Base-by-base conservation (phyloP, 1,140 invertebrate species). In the Archegozetes longisetosus region DNA sequence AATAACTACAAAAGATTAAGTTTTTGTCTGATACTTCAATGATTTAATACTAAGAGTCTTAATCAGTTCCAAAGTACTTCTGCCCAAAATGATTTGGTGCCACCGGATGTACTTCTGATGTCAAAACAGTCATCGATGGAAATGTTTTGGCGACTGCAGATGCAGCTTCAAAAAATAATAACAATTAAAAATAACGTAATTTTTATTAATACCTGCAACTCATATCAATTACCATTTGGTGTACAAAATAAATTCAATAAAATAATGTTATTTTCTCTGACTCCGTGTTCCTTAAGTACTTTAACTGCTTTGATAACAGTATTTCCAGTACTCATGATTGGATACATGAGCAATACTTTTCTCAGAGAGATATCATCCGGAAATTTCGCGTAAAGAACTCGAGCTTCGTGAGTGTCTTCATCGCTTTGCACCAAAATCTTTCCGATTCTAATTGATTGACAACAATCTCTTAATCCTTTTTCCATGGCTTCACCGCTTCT, bases 41-140 rank as follows among this genome's bases (percentile, higher is more conserved):
- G n/a, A n/a, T n/a, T n/a, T n/a, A n/a, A n/a, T n/a, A n/a, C n/a
- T n/a, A n/a, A n/a, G n/a, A n/a, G n/a, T n/a, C n/a, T 66, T 53
- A 96, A 76, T 96, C 91, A 62, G 91, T 97, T 67, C 93, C 93
- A 81, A 98, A 98, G 76, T 97, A 97, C 75, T 92, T 94, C 75
- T 93, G 88, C 64, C 92, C 92, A 78, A 98, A 98, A 75, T 97
- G 92, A 76, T 93, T 95, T 17, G 92, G 93, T 25, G 90, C 88
- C n/a, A 94, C 83, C 9, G 83, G 82, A 74, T 97, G 88, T 48
- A 98, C 78, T 74, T 97, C 93, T 1, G 91, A 92, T 0, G 92
- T 95, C 51, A 96, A 78, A 66, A 97, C 91, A 71, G 86, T 93
- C 81, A 98, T 83, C 75, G 84, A 69, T 50, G 92, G 91, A 73